Conservation (phyloP, 1,140 invertebrate genomes). For the Cataglyphis hispanica region DNA sequence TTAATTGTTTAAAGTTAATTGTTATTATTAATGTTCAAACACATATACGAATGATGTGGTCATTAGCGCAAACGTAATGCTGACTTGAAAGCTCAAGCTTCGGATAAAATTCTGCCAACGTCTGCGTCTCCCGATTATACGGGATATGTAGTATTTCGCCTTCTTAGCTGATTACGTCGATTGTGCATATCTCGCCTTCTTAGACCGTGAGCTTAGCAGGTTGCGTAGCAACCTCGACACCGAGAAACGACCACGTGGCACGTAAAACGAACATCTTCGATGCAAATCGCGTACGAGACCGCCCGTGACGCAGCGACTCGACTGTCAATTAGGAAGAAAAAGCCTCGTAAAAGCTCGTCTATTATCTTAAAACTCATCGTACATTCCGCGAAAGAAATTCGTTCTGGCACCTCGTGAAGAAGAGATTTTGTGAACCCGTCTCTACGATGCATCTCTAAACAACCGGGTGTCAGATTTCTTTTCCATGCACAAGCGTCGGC, state of each 20-base stretch:
- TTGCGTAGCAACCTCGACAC: conserved; percentile 28
- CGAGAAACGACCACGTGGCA: conserved; percentile 63
- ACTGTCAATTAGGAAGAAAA: conserved; percentile 56
- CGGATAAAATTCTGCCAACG: background rate
- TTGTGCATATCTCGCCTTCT: conserved; percentile 6
- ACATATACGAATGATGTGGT: background rate
- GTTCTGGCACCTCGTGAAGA: background rate
- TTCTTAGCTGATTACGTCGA: conserved; percentile 16
- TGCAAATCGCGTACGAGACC: conserved; percentile 64
- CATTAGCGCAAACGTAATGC: background rate
- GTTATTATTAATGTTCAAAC: background rate
- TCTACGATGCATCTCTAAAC: conserved; percentile 17
- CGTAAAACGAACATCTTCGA: conserved; percentile 63
- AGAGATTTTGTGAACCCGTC: conserved; percentile 10
- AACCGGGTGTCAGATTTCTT: conserved; percentile 35
- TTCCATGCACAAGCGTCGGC: background rate
- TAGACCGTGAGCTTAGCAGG: background rate
- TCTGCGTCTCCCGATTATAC: background rate
- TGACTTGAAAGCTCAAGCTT: background rate
- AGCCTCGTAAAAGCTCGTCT: conserved; percentile 45
- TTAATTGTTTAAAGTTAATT: conserved; percentile 1
- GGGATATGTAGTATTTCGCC: conserved; percentile 12
- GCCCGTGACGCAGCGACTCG: conserved; percentile 11
- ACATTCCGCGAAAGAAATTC: conserved; percentile 9
- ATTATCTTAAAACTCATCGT: conserved; percentile 45